phyloP scores from a whole-genome alignment of 2,113 vertebrate species.

The Dinomys branickii region DNA sequence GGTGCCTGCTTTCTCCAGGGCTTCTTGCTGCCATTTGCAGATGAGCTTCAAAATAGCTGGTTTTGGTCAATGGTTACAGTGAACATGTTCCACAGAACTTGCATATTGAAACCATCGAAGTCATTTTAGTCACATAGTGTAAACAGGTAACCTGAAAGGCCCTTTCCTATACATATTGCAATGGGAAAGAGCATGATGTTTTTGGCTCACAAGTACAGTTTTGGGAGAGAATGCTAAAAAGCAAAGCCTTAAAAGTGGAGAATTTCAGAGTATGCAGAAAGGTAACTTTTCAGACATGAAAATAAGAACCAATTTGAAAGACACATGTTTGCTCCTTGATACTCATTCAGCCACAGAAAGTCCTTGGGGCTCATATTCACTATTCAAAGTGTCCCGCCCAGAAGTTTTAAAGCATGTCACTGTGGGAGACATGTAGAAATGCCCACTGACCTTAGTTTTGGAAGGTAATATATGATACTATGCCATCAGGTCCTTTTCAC shows the following conservation, averaged over 20 bases:
- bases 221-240: not conserved
- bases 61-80: not conserved
- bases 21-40: not conserved
- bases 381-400: not conserved
- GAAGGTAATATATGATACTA: not conserved
- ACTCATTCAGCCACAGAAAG: not conserved
- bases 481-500: not conserved
- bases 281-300: not conserved
- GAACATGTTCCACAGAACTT: not conserved
- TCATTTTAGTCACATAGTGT: not conserved
- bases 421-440: not conserved
- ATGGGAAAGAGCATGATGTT: not conserved
- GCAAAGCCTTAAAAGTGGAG: not conserved
- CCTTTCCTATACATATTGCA: not conserved
- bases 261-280: not conserved
- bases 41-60: not conserved
- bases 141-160: not conserved
- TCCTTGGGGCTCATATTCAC: not conserved
- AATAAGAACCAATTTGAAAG: not conserved
- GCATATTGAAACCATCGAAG: not conserved
- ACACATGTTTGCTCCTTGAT: accelerated
- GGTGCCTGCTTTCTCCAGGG: not conserved
- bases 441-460: not conserved
- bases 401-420: not conserved
- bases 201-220: not conserved